Evolutionary conservation across 2,888 invertebrate genomes (phyloP), one percentile per base, ranked within the genome.

Genomic region (Megamerina dolium): DNA sequence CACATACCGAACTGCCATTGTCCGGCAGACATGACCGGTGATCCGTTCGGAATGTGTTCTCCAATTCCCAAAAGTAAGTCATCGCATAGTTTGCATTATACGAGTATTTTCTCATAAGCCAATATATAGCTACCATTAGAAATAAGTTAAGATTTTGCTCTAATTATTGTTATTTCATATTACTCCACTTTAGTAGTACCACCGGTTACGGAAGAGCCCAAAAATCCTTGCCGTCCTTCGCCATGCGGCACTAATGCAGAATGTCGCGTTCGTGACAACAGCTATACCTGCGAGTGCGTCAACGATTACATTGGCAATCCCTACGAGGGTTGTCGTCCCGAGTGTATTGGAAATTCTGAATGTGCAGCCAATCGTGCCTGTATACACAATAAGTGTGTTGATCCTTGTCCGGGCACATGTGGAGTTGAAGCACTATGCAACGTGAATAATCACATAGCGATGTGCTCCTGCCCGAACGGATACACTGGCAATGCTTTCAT

Each of bases 271-370:
- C 58, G 58, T 16, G 73, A 61, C 12, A 68, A 78, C 57, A 74
- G 75, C 45, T 76, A 77, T 42, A 80, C 81, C 16, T 84, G 84
- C 57, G 63, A 66, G 32, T 72, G 72, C 48, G 72, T 82, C 43
- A 76, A 79, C 23, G 83, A 83, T 45, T 80, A 85, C 55, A 79
- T 79, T 50, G 87, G 87, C 17, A 85, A 85, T 67, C 86, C 87
- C 0, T 83, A 85, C 63, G 79, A 82, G 49, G 80, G 79, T 32
- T 86, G 86, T 60, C 77, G 85, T 52, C 90, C 90, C 1, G 92
- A 91, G 67, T 92, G 92, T 69, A 74, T 91, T 13, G 82, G 86
- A 41, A 91, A 91, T 63, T 83, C 85, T 1, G 91, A 92, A 61
- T 93, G 92, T 68, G 77, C 88, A 0, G 80, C 86, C 35, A 82